A percentile compares a stretch with the other conserved stretches of the same genome.
phyloP scores from a whole-genome alignment of 2,888 invertebrate genomes.

The Parnassius mnemosyne region DNA sequence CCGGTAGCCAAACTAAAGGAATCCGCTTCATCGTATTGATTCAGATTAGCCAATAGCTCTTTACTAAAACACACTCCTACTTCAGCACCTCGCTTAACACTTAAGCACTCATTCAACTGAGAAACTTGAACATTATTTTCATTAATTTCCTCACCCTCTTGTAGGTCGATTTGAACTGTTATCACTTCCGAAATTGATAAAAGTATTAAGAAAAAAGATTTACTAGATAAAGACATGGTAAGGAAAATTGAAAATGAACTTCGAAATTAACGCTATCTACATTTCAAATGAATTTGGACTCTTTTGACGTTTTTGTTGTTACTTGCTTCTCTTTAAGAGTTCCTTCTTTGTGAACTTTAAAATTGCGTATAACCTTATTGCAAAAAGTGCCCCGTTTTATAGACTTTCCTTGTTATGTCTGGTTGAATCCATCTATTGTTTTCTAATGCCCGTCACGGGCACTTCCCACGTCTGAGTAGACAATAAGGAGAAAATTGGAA shows the following conservation, averaged over 20 bases:
- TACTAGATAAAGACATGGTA: conserved; percentile 11
- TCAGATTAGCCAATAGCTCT: conserved; percentile 84
- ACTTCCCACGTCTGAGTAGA: conserved; percentile 63
- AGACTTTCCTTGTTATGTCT: conserved; percentile 76
- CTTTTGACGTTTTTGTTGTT: background rate
- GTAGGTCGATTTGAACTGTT: conserved; percentile 57
- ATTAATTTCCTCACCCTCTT: conserved; percentile 64
- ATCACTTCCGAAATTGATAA: conserved; percentile 51
- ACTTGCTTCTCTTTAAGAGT: conserved; percentile 5
- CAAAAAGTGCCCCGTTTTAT: conserved; percentile 55
- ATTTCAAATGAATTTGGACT: conserved; percentile 19
- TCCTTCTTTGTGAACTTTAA: conserved; percentile 23
- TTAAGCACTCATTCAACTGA: conserved; percentile 66
- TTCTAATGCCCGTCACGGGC: conserved; percentile 61
- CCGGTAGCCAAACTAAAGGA: conserved; percentile 84
- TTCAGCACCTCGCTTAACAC: conserved; percentile 61
- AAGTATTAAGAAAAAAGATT: conserved; percentile 29
- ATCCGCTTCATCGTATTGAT: conserved; percentile 83
- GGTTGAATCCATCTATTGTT: conserved; percentile 79
- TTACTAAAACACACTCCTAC: conserved; percentile 85
- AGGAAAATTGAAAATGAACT: background rate
- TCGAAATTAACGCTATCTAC: conserved; percentile 21
- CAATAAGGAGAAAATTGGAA: conserved; percentile 78
- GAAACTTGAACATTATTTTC: conserved; percentile 57
- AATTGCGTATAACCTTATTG: conserved; percentile 24